These are phyloP conservation scores for Pseudanteris insignis DNA, from an alignment of 2,888 invertebrate species.

Conservation along the genomic window DNA sequence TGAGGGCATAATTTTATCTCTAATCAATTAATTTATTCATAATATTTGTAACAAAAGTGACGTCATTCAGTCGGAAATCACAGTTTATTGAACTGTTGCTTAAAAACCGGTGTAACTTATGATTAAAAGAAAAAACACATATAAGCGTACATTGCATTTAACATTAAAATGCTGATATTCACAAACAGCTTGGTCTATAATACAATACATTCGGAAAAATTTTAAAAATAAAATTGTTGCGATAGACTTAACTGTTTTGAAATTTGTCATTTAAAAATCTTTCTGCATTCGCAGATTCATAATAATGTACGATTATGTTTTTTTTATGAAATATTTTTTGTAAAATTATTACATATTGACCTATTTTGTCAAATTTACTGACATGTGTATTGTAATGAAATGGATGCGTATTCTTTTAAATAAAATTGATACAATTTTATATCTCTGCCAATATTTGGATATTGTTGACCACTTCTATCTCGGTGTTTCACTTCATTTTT, in stretches of 20 bases:
- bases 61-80: conserved; percentile 10
- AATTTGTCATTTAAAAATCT: no score
- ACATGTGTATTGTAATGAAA: conserved; percentile 38
- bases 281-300: no score
- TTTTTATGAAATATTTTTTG: conserved; percentile 30
- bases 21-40: conserved; percentile 1
- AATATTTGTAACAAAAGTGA: conserved; percentile 11
- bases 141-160: conserved; percentile 33
- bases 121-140: conserved; percentile 19
- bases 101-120: conserved; percentile 26
- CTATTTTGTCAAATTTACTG: conserved; percentile 25
- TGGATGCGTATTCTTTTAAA: conserved; percentile 41
- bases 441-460: conserved; percentile 16
- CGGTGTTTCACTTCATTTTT: background rate
- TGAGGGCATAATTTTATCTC: no score
- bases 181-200: conserved; percentile 27
- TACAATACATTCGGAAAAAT: conserved; percentile 29
- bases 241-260: conserved; percentile 35
- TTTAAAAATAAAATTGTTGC: conserved; percentile 18
- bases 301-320: no score
- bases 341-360: conserved; percentile 31
- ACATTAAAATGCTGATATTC: no score
- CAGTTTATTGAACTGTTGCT: conserved; percentile 3
- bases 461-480: conserved; percentile 2
- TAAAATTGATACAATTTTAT: conserved; percentile 41